Evolutionary conservation across 2,797 vertebrate species (phyloP), one percentile per base, ranked within the genome.

Genomic region (Gymnothorax javanicus): DNA sequence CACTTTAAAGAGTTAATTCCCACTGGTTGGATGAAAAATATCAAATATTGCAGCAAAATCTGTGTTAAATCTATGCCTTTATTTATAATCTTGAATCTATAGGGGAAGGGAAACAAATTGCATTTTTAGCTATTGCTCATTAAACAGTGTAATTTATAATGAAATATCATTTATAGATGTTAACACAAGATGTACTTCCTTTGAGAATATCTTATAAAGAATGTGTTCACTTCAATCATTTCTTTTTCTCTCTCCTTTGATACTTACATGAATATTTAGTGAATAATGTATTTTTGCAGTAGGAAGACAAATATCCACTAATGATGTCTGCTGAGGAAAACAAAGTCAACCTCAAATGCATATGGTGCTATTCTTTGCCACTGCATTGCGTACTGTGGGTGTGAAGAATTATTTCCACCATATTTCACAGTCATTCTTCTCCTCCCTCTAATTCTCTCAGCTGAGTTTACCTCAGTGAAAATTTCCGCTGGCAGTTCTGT

Each of bases 351-450:
- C 73, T 77, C 13, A 43, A 77, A 77, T 52, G 43, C 69, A 73
- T 9, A 73, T 33, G 25, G 2, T 11, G 27, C 25, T 73, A 43
- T 73, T 27, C 27, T 73, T 73, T 13, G 62, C 20, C 20, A 23
- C 15, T 13, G 7, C 5, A 73, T 43, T 43, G 69, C 11, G 13
- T 73, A 5, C 27, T 73, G 25, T 73, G 25, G 73, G 58, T 79
- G 57, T 58, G 7, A 59, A 75, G 71, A 52, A 57, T 56, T 33
- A 58, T 62, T 81, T 25, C 27, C 57, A 23, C 57, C 43, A 71
- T 54, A 86, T 50, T 52, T 33, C 58, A 25, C 59, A 52, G 85
- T 62, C 62, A 86, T 85, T 85, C 69, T 27, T 79, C 79, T 62
- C 59, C 27, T 75, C 57, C 17, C 85, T 20, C 27, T 23, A 11